Percentiles rank a stretch among this genome's conserved stretches.
Conservation (phyloP, 2,113 vertebrate genomes). For the Isichthys henryi region DNA sequence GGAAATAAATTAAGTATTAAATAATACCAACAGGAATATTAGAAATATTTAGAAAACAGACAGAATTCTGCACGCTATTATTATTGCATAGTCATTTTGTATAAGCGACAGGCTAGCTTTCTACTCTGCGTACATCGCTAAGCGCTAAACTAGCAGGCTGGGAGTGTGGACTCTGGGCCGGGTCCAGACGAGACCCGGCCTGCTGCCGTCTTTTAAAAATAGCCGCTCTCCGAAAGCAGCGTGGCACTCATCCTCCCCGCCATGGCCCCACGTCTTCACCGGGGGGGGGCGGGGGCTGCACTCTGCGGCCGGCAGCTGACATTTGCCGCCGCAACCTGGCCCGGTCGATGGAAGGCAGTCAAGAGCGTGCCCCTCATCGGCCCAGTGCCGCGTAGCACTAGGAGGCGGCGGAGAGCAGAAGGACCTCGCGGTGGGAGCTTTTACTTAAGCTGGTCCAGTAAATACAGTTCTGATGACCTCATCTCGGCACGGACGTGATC, state of each 20-base stretch:
- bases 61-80: background rate
- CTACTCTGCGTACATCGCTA: background rate
- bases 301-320: conserved; percentile 30
- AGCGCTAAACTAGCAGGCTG: background rate
- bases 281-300: background rate
- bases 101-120: background rate
- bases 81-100: background rate
- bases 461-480: conserved; percentile 7
- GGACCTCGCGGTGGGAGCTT: background rate
- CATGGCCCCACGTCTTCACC: conserved; percentile 8
- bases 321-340: conserved; percentile 31
- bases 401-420: background rate
- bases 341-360: conserved; percentile 18
- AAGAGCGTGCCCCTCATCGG: background rate
- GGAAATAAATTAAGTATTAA: background rate
- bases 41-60: background rate
- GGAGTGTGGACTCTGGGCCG: background rate
- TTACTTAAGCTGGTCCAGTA: background rate
- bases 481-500: background rate
- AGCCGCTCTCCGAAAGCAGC: conserved; percentile 34
- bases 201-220: conserved; percentile 44
- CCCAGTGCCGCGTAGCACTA: background rate
- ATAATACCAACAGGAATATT: background rate
- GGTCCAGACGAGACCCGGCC: conserved; percentile 23
- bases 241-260: conserved; percentile 17